phyloP scores from a whole-genome alignment of 2,797 vertebrate genomes.

The Mus caroli region DNA sequence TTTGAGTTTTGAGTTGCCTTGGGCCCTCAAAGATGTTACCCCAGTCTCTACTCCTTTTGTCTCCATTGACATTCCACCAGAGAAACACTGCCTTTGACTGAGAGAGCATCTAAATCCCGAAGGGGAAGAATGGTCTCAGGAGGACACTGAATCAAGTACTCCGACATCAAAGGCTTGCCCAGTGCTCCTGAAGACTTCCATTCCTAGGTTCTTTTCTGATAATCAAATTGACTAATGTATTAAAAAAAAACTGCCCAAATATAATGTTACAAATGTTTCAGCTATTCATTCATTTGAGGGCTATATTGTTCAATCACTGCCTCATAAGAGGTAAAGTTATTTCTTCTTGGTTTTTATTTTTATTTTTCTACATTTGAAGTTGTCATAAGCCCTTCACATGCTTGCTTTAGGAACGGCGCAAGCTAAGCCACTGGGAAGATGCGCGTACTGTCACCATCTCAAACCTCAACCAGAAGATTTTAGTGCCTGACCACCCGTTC shows the following conservation, averaged over 20 bases:
- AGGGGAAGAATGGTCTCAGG: slow-evolving; percentile 9
- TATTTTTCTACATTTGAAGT: background rate
- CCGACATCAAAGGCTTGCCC: background rate
- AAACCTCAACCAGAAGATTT: background rate
- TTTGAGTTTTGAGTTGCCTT: background rate
- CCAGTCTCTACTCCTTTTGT: slow-evolving; percentile 8
- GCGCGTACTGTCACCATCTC: background rate
- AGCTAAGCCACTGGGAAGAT: background rate
- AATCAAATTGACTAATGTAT: background rate
- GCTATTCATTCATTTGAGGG: background rate
- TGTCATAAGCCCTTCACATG: background rate
- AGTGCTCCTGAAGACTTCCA: background rate
- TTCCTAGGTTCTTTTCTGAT: slow-evolving; percentile 3
- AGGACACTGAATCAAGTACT: background rate
- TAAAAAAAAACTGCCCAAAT: background rate
- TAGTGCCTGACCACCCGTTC: background rate
- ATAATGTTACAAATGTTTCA: slow-evolving; percentile 1
- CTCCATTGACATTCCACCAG: slow-evolving; percentile 9
- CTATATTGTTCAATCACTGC: background rate
- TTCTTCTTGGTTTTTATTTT: background rate
- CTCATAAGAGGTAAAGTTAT: slow-evolving; percentile 12
- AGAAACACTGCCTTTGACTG: slow-evolving; percentile 37
- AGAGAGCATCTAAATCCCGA: background rate
- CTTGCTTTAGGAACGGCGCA: background rate
- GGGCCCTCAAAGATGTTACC: background rate